These are phyloP conservation scores for Mareca penelope DNA, from an alignment of 2,797 vertebrate species.

Conservation along the genomic window DNA sequence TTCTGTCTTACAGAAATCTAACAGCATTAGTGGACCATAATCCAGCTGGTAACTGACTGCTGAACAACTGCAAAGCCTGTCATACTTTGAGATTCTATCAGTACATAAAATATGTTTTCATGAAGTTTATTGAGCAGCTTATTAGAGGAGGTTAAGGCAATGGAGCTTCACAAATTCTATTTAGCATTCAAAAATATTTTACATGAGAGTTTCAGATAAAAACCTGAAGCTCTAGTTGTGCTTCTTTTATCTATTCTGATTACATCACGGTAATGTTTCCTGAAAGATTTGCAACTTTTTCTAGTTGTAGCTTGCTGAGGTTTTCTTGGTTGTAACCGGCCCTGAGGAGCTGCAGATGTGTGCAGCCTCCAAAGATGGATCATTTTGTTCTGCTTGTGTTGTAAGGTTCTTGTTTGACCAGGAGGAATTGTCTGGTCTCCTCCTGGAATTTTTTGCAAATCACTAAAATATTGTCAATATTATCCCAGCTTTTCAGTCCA, in stretches of 20 bases:
- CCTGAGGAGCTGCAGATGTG: neutral
- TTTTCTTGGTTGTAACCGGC: neutral
- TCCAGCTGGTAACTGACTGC: slow-evolving; percentile 75
- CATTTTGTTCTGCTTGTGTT: neutral
- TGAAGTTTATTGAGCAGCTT: slow-evolving; percentile 63
- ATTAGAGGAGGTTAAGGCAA: slow-evolving; percentile 46
- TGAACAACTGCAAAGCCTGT: slow-evolving; percentile 61
- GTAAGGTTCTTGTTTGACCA: neutral
- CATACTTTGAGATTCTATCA: slow-evolving; percentile 48
- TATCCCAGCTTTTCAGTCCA: neutral
- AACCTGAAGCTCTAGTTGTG: slow-evolving; percentile 26
- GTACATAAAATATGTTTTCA: slow-evolving; percentile 49
- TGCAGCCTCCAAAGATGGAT: neutral
- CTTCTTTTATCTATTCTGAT: slow-evolving; percentile 14
- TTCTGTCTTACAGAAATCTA: slow-evolving; percentile 78
- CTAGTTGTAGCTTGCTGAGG: neutral
- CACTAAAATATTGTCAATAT: fast-evolving
- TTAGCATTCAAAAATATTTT: slow-evolving; percentile 51
- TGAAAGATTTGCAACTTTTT: neutral
- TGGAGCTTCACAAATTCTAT: slow-evolving; percentile 34
- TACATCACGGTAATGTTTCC: neutral
- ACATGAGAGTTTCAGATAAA: neutral
- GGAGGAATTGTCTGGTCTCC: neutral
- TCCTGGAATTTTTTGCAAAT: neutral
- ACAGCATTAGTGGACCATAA: slow-evolving; percentile 73